Base-by-base conservation (phyloP, 2,797 vertebrate genomes). In the Melopsittacus undulatus region DNA sequence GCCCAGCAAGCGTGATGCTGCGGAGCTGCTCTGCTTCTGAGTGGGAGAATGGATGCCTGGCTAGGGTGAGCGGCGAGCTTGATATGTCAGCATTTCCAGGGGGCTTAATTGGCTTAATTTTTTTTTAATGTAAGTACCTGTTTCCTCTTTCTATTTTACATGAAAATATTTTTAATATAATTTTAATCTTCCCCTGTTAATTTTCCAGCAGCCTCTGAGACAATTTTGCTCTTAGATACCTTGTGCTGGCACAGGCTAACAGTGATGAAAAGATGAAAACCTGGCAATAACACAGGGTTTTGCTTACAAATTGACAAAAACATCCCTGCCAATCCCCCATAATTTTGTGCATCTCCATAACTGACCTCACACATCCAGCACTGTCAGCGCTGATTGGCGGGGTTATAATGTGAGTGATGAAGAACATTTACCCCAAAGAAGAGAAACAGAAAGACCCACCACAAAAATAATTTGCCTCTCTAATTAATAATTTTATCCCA, bases 341-440 rank as follows among this genome's bases (percentile, higher is more conserved):
- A 91, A 95, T 95, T 87, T 86, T 91, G 96, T 89, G 90, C 90
- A 93, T 95, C 95, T 87, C 95, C 94, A 80, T 90, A 74, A 89
- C 93, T 97, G 97, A 96, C 96, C 97, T 96, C 95, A 32, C 69
- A 94, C 94, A 45, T 88, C 81, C 94, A 40, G 43, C 89, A 62
- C 86, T 15, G 11, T n/a, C 29, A 5, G 79, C 63, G 54, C 95
- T 94, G 95, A 97, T 97, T 92, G 97, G 97, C 30, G 83, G 92
- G 84, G 91, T 94, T 94, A 85, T 74, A 62, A 92, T 3, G 54
- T 72, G 95, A 93, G 52, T 89, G 67, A 81, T 20, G 86, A 95
- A 77, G 90, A 73, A 90, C 85, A 36, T 80, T 86, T 84, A 82
- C 89, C 74, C 86, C 73, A 27, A 42, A 56, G 51, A 61, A 56